These are phyloP conservation scores for Mellivora capensis DNA, from an alignment of 2,113 vertebrate genomes.

Conservation along the genomic window DNA sequence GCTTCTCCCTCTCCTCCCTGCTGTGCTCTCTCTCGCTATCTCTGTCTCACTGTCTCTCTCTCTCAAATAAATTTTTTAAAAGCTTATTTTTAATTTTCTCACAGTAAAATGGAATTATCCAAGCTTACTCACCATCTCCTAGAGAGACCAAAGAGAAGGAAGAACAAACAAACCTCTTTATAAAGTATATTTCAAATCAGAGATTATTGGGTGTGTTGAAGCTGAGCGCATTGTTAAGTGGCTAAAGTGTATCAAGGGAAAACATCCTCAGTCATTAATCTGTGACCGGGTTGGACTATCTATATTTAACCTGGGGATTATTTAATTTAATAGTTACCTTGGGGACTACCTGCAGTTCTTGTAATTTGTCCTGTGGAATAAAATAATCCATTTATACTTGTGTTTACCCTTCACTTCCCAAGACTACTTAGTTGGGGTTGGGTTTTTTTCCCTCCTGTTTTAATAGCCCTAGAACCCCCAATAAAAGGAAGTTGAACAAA, in stretches of 20 bases:
- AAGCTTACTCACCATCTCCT: background rate
- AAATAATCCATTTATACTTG: background rate
- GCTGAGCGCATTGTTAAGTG: background rate
- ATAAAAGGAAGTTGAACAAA: conserved; percentile 43
- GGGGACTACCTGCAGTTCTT: background rate
- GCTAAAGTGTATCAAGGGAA: background rate
- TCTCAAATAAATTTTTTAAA: background rate
- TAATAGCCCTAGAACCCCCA: conserved; percentile 43
- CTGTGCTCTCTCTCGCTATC: background rate
- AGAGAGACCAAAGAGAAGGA: background rate
- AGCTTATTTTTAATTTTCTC: background rate
- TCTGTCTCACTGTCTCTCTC: background rate
- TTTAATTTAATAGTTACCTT: background rate
- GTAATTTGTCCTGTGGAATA: background rate
- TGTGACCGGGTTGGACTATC: background rate
- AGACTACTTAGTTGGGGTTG: background rate
- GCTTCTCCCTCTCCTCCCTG: background rate
- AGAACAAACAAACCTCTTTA: background rate
- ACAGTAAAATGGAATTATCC: background rate
- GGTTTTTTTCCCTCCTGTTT: background rate
- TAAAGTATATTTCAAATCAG: background rate
- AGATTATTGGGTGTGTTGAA: background rate
- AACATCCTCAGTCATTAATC: background rate
- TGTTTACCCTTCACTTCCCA: conserved; percentile 48
- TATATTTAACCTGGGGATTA: background rate